Percentiles rank a stretch among this genome's conserved stretches.
Conservation (phyloP, 2,113 vertebrate species). For the Tinamus guttatus region DNA sequence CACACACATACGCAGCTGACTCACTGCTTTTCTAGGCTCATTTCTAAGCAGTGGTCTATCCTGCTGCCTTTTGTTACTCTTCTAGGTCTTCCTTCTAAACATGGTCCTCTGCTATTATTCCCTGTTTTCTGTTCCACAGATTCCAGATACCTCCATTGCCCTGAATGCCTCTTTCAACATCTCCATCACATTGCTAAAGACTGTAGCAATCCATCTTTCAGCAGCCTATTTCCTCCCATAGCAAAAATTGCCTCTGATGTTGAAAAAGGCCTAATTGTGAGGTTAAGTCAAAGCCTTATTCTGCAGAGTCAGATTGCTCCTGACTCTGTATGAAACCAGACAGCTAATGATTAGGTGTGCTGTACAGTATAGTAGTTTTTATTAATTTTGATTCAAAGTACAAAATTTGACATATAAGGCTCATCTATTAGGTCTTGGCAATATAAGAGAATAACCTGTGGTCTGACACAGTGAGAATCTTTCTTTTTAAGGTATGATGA, state of each 20-base stretch:
- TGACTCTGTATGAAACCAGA: background rate
- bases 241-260: background rate
- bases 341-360: background rate
- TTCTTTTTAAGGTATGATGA: background rate
- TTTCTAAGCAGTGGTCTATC: background rate
- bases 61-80: background rate
- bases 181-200: accelerated
- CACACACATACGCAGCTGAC: background rate
- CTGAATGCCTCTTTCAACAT: background rate
- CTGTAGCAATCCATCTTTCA: background rate
- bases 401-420: background rate
- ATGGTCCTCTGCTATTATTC: background rate
- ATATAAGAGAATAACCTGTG: background rate
- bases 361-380: background rate
- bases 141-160: background rate
- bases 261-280: background rate
- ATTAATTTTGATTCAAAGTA: background rate
- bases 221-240: background rate
- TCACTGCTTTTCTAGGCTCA: background rate
- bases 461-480: background rate
- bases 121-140: background rate
- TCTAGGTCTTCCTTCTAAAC: background rate
- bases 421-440: background rate
- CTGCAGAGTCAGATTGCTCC: background rate
- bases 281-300: background rate